phyloP scores from a whole-genome alignment of 1,140 invertebrate species.

The Drosophila subpulchrella region DNA sequence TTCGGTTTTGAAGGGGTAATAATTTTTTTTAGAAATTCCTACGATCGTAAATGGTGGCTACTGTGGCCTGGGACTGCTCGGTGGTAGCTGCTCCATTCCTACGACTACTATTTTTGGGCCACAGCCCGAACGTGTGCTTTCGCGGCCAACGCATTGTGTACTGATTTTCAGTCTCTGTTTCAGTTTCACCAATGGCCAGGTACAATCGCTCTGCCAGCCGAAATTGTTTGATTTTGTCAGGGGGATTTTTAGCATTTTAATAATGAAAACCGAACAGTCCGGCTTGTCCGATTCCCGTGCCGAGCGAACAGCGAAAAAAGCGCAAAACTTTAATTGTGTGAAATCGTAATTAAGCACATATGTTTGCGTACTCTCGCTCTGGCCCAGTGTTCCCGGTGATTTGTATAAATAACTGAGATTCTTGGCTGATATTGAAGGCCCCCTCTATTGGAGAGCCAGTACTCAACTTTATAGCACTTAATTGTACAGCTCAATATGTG shows the following conservation, averaged over 20 bases:
- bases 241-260: conserved; percentile 55
- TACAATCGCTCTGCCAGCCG: conserved; percentile 48
- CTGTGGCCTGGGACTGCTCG: neutral
- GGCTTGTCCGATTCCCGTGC: conserved; percentile 23
- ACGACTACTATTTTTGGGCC: conserved; percentile 4
- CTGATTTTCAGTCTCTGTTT: conserved; percentile 50
- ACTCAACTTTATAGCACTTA: conserved; percentile 1
- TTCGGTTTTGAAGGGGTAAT: neutral
- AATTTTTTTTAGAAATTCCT: conserved; percentile 15
- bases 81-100: neutral
- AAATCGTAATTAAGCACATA: conserved; percentile 60
- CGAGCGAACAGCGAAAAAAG: conserved; percentile 17
- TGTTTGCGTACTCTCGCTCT: conserved; percentile 13
- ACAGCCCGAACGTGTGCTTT: conserved; percentile 65
- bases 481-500: conserved; percentile 7
- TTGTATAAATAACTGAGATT: conserved; percentile 33
- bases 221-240: conserved; percentile 53
- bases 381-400: conserved; percentile 10
- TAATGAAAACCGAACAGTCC: conserved; percentile 38
- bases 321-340: conserved; percentile 61
- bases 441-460: conserved; percentile 6
- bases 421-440: conserved; percentile 19
- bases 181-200: conserved; percentile 50
- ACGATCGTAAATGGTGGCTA: conserved; percentile 70
- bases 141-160: conserved; percentile 78